Conservation (phyloP, 2,888 invertebrate genomes). For the Oasisia sp. region DNA sequence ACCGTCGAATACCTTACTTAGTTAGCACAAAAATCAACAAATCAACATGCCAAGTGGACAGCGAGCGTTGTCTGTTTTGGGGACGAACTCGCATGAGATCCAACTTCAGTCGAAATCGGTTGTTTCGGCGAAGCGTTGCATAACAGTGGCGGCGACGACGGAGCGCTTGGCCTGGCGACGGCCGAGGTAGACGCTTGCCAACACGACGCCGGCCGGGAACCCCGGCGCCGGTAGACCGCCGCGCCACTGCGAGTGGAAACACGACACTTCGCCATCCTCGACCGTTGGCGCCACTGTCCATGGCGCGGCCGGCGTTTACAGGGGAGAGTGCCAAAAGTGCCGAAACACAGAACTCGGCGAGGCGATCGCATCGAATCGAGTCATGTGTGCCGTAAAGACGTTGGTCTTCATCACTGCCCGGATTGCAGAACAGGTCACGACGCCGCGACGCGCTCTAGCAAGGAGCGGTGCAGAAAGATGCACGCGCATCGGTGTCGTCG, state of each 20-base stretch:
- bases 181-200: not conserved
- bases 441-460: not conserved
- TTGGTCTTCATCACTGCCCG: not conserved
- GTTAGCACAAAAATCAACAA: not conserved
- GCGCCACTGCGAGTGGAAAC: not conserved
- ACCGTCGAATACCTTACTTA: not conserved
- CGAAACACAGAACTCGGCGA: not conserved
- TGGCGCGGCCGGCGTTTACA: not conserved
- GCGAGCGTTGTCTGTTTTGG: not conserved
- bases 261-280: not conserved
- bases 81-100: not conserved
- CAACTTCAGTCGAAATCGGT: not conserved
- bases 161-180: too few species aligned
- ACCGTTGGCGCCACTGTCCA: conserved; percentile 5
- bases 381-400: not conserved
- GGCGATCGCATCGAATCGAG: not conserved
- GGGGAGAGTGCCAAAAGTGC: not conserved
- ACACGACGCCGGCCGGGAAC: not conserved
- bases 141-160: not conserved
- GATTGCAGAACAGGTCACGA: not conserved
- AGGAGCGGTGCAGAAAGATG: not conserved
- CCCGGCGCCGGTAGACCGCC: not conserved
- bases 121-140: conserved; percentile 9
- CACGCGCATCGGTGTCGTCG: not conserved
- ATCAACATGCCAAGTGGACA: not conserved